A percentile compares a stretch with the other conserved stretches of the same genome.
Evolutionary conservation across 2,888 invertebrate genomes (phyloP).

Genomic region (Drosophila mayaguana): DNA sequence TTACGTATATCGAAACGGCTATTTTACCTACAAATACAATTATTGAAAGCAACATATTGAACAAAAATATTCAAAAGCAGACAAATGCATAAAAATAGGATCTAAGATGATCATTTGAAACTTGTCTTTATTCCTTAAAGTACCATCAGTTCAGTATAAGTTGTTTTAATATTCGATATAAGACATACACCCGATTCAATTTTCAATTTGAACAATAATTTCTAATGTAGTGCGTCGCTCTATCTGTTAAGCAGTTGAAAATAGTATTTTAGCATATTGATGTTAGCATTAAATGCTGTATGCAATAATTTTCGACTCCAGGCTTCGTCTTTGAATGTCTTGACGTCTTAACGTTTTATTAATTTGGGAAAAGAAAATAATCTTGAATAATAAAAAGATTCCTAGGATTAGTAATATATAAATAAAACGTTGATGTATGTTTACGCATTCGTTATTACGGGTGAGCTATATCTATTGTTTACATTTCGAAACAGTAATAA

Average conservation of each 20-base stretch:
- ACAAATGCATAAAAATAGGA: not conserved
- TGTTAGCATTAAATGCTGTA: no score
- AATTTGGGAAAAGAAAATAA: no score
- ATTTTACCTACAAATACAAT: not conserved
- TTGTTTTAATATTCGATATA: not conserved
- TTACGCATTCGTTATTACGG: not conserved
- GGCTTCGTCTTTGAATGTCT: no score
- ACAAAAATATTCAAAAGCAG: not conserved
- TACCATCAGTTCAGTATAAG: no score
- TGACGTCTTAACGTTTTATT: no score
- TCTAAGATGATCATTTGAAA: not conserved
- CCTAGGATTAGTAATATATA: not conserved
- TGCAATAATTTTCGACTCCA: no score
- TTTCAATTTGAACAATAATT: not conserved
- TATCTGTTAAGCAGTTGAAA: not conserved
- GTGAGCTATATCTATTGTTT: not conserved
- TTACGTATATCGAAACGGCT: not conserved
- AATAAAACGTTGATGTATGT: not conserved
- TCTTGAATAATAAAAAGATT: no score
- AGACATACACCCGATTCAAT: not conserved
- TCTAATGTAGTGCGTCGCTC: not conserved
- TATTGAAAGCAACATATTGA: not conserved
- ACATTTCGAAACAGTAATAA: not conserved
- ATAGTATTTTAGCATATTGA: no score
- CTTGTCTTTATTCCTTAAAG: no score